Evolutionary conservation across 2,113 vertebrate genomes (phyloP).

Genomic region (Condylura cristata): DNA sequence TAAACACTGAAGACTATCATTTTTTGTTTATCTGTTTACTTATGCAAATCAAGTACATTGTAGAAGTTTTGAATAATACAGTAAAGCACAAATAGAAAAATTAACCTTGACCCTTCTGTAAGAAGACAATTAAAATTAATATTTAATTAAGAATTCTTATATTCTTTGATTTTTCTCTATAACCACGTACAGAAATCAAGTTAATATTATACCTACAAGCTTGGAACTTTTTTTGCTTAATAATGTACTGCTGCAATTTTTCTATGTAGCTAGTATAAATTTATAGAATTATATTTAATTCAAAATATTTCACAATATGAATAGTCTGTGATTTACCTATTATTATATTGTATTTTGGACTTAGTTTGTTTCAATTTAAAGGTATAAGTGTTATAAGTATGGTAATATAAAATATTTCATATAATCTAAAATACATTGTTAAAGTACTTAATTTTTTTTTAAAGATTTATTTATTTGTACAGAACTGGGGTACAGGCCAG

Average conservation of each 20-base stretch:
- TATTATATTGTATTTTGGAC: neutral
- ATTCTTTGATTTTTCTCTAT: neutral
- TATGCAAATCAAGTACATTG: neutral
- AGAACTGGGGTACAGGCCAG: too few species aligned
- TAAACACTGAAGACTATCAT: neutral
- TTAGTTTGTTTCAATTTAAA: constrained; percentile 7
- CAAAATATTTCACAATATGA: neutral
- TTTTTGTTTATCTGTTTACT: neutral
- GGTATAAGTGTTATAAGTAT: neutral
- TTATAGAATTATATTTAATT: neutral
- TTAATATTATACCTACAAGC: neutral
- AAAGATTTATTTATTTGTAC: too few species aligned
- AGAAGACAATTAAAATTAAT: neutral
- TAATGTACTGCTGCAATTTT: neutral
- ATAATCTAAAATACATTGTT: too few species aligned
- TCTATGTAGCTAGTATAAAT: neutral
- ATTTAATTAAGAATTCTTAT: constrained; percentile 14
- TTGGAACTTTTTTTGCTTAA: neutral
- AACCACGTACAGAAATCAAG: neutral
- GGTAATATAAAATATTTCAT: constrained; percentile 16
- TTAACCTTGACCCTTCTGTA: neutral
- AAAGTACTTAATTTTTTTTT: neutral
- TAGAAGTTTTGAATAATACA: neutral
- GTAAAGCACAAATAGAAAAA: neutral
- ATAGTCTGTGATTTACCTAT: neutral